Percentiles rank a stretch among this genome's conserved stretches.
Conservation (phyloP, 1,140 invertebrate genomes). For the Pachypeltis micranthus region DNA sequence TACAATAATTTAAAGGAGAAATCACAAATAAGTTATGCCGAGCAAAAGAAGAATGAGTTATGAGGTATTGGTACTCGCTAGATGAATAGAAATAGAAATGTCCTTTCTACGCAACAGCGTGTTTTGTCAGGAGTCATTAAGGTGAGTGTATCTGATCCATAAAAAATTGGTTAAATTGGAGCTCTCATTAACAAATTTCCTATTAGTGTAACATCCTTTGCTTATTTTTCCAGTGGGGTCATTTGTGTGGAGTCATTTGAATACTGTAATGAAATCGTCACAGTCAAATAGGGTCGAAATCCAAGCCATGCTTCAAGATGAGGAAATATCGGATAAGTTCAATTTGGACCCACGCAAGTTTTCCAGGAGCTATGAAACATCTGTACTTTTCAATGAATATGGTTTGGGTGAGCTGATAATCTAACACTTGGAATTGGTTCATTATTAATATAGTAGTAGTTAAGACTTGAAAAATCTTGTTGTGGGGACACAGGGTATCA, state of each 20-base stretch:
- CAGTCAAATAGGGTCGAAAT: conserved; percentile 69
- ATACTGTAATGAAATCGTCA: conserved; percentile 70
- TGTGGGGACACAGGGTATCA: too few species aligned
- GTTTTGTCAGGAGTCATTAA: background rate
- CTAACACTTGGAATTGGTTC: background rate
- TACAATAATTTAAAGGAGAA: too few species aligned
- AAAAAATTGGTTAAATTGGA: conserved; percentile 5
- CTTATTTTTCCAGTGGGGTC: conserved; percentile 61
- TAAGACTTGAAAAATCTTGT: too few species aligned
- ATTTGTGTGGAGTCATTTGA: conserved; percentile 85
- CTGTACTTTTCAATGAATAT: conserved; percentile 73
- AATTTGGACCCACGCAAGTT: conserved; percentile 74
- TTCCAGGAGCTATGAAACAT: conserved; percentile 79
- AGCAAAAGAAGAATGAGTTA: too few species aligned
- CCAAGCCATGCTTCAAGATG: conserved; percentile 64
- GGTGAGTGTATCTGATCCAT: background rate
- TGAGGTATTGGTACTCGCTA: too few species aligned
- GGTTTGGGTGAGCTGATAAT: conserved; percentile 50
- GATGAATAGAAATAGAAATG: too few species aligned
- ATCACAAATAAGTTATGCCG: too few species aligned
- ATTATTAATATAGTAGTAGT: background rate
- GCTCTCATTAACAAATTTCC: too few species aligned
- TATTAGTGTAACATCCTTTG: too few species aligned
- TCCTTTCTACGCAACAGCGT: background rate
- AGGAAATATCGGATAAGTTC: conserved; percentile 58